These are phyloP conservation scores for Ichneumoninae sp. DNA, from an alignment of 2,888 invertebrate genomes.

Conservation along the genomic window DNA sequence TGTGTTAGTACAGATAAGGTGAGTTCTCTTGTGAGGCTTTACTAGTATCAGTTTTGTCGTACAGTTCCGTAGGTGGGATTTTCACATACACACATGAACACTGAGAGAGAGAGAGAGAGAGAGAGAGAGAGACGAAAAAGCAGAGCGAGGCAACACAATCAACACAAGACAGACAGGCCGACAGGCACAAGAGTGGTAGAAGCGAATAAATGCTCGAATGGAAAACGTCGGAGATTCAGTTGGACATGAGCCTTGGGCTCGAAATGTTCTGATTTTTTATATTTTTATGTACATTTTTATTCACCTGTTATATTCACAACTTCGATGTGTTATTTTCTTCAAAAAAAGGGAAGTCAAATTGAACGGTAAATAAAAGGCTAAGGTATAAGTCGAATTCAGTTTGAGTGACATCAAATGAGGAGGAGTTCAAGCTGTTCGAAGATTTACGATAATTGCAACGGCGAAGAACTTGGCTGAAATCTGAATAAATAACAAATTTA, in stretches of 20 bases:
- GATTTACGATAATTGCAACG: constrained; percentile 5
- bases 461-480: constrained; percentile 8
- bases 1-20: constrained; percentile 45
- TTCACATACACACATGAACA: not conserved
- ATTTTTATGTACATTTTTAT: not conserved
- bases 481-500: not conserved
- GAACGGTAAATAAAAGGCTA: not conserved
- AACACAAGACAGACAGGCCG: constrained; percentile 27
- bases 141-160: constrained; percentile 45
- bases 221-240: constrained; percentile 61
- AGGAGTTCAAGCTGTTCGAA: constrained; percentile 2
- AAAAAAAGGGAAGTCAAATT: not conserved
- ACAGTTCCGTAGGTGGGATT: constrained; percentile 21
- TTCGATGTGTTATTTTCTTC: not conserved
- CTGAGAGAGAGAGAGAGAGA: not conserved
- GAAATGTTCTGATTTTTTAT: not conserved
- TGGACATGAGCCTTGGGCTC: constrained; percentile 50
- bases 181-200: constrained; percentile 34
- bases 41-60: constrained; percentile 15
- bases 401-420: constrained; percentile 15
- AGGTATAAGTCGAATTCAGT: not conserved
- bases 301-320: not conserved
- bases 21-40: constrained; percentile 1
- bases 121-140: constrained; percentile 10
- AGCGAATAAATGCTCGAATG: constrained; percentile 62